Evolutionary conservation across 2,888 invertebrate genomes (phyloP), one percentile per base, ranked within the genome.

Genomic region (Papilio gigon): DNA sequence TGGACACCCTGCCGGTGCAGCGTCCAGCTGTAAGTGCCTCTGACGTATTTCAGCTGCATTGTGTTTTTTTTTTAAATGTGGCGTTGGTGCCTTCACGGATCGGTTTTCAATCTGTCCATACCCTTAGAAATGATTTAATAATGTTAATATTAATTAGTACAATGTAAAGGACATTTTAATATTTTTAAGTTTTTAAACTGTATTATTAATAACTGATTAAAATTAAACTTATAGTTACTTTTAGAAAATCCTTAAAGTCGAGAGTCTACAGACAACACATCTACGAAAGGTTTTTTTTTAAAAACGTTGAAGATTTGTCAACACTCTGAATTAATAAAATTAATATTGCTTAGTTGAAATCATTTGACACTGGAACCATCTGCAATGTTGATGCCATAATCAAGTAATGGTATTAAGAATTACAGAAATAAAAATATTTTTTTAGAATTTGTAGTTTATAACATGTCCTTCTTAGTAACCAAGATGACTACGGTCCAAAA

Each of bases 1-100:
- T 89, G 75, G 90, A 90, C 75, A 89, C 85, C 71, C 60, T 84
- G 59, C 86, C 86, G 5, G 78, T 84, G 71, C 84, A 83, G 68
- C 76, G 87, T 61, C 77, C 81, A 3, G 77, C 79, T 68, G 88
- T 89, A 67, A 84, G 88, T 85, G 74, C 71, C 67, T 59, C 67
- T 44, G 67, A 58, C 68, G 64, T 72, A 68, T 70, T 56, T 70
- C 42, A 30, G 60, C 69, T 71, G 71, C 71, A 71, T 58, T 70
- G 63, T 67, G 14, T 56, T 40, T 65, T 58, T 56, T 40, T 65
- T 58, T 50, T 58, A 40, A 63, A 63, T 37, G 47, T 59, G 8
- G 62, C 50, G 50, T 67, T 40, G 5, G n/a, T 27, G 14, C 20
- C 63, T 62, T 50, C 20, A 20, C 47, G 35, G 22, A 25, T 60